phyloP scores from a whole-genome alignment of 1,140 invertebrate genomes.

The Nasonia giraulti region DNA sequence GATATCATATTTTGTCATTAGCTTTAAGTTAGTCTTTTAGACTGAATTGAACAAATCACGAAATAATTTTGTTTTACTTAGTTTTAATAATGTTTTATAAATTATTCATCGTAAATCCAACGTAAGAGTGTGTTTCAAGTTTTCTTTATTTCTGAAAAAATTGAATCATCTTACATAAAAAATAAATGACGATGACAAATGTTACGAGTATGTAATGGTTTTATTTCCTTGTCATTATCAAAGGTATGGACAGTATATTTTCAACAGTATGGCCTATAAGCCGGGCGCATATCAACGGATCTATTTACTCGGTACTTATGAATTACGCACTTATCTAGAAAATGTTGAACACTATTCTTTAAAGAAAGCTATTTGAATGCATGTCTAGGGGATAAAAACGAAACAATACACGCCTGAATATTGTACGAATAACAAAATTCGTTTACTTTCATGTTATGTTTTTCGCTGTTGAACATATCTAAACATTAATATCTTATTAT shows the following conservation, averaged over 20 bases:
- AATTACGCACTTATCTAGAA: constrained; percentile 26
- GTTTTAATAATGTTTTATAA: neutral
- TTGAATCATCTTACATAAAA: constrained; percentile 39
- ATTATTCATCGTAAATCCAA: neutral
- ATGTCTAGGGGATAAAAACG: neutral
- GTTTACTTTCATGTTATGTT: constrained; percentile 39
- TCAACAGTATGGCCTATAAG: constrained; percentile 34
- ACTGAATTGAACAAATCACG: too few relatives aligned
- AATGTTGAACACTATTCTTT: constrained; percentile 32
- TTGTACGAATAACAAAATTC: constrained; percentile 4
- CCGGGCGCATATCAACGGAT: constrained; percentile 26
- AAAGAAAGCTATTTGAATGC: constrained; percentile 13
- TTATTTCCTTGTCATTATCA: constrained; percentile 43
- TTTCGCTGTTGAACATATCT: constrained; percentile 26
- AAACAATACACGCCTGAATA: constrained; percentile 4
- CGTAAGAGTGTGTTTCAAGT: neutral
- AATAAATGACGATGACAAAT: constrained; percentile 41
- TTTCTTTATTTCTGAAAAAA: constrained; percentile 47
- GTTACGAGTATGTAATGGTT: constrained; percentile 28
- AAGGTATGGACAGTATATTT: constrained; percentile 46
- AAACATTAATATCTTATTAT: constrained; percentile 41
- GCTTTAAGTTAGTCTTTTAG: too few relatives aligned
- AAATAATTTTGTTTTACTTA: too few relatives aligned
- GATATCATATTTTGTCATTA: too few relatives aligned
- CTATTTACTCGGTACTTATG: constrained; percentile 30